A percentile compares a stretch with the other conserved stretches of the same genome.
Evolutionary conservation across 2,797 vertebrate species (phyloP).

Genomic region (Capromys pilorides): DNA sequence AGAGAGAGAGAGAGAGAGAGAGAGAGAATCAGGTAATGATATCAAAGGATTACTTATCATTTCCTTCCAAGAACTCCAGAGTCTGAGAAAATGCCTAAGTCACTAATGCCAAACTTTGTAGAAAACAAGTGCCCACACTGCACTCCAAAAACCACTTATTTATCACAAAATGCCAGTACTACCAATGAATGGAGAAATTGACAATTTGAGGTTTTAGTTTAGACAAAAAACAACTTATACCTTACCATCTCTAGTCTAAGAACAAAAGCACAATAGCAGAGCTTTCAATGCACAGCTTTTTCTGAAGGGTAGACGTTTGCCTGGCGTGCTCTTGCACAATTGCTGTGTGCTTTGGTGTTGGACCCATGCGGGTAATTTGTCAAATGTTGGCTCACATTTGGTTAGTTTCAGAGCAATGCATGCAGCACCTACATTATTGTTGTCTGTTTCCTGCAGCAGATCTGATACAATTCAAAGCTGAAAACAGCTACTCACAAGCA

Average conservation of each 20-base stretch:
- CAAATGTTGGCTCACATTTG: not conserved
- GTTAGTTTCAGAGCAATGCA: not conserved
- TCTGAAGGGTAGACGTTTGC: not conserved
- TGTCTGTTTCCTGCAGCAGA: not conserved
- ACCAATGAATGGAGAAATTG: too few relatives aligned
- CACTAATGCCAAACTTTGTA: not conserved
- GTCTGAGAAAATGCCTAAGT: not conserved
- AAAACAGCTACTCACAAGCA: not conserved
- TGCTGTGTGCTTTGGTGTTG: not conserved
- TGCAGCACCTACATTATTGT: not conserved
- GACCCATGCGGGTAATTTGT: not conserved
- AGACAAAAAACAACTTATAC: not conserved
- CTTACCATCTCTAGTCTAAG: not conserved
- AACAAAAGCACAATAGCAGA: not conserved
- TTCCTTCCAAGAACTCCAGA: slow-evolving; percentile 1
- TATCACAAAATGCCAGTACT: not conserved
- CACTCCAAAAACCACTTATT: not conserved
- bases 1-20: too few relatives aligned
- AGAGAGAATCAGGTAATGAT: not conserved
- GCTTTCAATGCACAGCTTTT: not conserved
- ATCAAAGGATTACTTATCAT: not conserved
- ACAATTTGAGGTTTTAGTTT: not conserved
- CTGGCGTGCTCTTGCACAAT: not conserved
- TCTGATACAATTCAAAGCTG: not conserved
- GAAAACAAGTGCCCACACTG: not conserved